Evolutionary conservation across 1,140 invertebrate species (phyloP), one percentile per base, ranked within the genome.

Genomic region (Tetragonula clypearis): DNA sequence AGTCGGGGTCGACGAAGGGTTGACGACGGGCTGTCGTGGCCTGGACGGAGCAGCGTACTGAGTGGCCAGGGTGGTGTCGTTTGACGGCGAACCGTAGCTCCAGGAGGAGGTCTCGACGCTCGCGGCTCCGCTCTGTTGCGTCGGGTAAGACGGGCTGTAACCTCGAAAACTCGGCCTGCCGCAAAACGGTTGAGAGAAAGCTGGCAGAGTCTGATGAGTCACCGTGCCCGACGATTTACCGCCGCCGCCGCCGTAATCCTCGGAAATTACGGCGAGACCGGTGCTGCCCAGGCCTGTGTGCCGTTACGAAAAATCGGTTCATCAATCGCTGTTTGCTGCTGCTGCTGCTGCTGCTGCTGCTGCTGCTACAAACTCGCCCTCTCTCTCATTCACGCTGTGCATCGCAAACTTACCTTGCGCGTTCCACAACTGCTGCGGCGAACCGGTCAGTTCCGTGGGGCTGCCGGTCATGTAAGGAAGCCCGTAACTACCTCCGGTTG

Each of bases 151-250:
- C 41, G 93, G 92, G 66, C 91, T 92, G 78, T 92, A 95, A 8
- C 88, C 89, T 12, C 93, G 90, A 12, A 92, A 92, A 66, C 82
- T 88, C 0, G 88, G 14, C 5, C 91, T 89, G 15, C 86, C 86
- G 1, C 90, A 87, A 49, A 93, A 95, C 23, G 92, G 93, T 86
- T 92, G 93, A 12, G 92, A 93, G 60, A 95, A 95, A 0, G 91
- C 92, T 0, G 94, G 94, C 66, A 95, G 56, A 1, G 86, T 89
- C 79, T 94, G 93, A 75, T 94, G 93, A 53, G 87, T 87, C 23
- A 91, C 92, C 17, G 90, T 81, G 0, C 86, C 74, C n/a, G 92
- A 83, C 4, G 93, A 80, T 56, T 94, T 94, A 11, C 80, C 89
- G 58, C 80, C 88, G 58, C 76, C 82, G 0, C 88, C 90, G 0